phyloP scores from a whole-genome alignment of 2,888 invertebrate species.

The Limnephilus lunatus region DNA sequence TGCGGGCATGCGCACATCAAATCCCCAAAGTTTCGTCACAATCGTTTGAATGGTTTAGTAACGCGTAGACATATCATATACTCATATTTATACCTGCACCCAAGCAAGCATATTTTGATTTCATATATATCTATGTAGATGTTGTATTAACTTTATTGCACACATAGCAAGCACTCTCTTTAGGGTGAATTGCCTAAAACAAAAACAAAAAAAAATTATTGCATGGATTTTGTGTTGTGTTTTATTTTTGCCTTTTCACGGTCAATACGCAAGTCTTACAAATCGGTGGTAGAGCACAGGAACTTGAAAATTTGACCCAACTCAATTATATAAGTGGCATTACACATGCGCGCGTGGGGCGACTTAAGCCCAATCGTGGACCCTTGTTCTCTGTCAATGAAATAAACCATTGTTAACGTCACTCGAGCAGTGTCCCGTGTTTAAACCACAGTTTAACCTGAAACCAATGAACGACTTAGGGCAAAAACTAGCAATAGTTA shows the following conservation, averaged over 20 bases:
- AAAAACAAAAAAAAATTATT: too few relatives aligned
- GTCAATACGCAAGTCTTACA: constrained; percentile 33
- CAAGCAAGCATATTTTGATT: too few relatives aligned
- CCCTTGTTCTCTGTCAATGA: constrained; percentile 66
- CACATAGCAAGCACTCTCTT: too few relatives aligned
- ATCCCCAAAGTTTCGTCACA: too few relatives aligned
- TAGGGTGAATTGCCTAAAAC: too few relatives aligned
- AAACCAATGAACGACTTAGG: neutral
- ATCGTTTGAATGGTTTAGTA: too few relatives aligned
- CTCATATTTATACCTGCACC: too few relatives aligned
- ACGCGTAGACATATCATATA: too few relatives aligned
- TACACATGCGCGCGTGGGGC: constrained; percentile 49
- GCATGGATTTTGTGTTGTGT: too few relatives aligned
- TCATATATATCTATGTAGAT: too few relatives aligned
- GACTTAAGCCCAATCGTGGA: constrained; percentile 51
- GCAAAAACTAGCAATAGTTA: neutral
- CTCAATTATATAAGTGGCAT: constrained; percentile 61
- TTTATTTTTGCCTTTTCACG: neutral
- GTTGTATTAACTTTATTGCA: neutral
- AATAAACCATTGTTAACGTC: constrained; percentile 61
- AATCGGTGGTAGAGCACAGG: constrained; percentile 24
- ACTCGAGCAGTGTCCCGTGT: constrained; percentile 10
- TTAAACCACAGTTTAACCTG: constrained; percentile 21
- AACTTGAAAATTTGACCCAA: constrained; percentile 40
- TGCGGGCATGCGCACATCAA: too few relatives aligned